These are phyloP conservation scores for Lanius ludovicianus DNA, from an alignment of 2,113 vertebrate genomes.

Conservation along the genomic window DNA sequence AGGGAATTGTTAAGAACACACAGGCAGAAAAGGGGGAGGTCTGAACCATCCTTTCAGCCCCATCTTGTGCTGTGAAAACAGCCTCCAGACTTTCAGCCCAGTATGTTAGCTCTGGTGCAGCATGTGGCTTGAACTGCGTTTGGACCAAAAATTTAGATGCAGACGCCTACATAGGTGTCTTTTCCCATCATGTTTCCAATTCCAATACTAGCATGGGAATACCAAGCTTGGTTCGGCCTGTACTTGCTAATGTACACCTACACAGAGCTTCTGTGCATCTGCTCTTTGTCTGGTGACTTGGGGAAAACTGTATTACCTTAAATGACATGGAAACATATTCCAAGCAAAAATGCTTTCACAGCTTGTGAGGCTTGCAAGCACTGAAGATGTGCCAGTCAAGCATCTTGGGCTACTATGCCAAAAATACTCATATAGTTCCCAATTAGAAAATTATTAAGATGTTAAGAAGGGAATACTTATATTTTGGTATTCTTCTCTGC, in stretches of 20 bases:
- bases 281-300: constrained; percentile 52
- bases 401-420: neutral
- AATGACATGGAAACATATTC: neutral
- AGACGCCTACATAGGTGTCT: neutral
- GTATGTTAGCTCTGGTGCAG: neutral
- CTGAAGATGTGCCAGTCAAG: neutral
- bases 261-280: constrained; percentile 40
- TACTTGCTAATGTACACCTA: constrained; percentile 65
- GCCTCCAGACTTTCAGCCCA: neutral
- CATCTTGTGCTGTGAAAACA: neutral
- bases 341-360: neutral
- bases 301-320: constrained; percentile 12
- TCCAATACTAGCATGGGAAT: constrained; percentile 2
- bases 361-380: neutral
- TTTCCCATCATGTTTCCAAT: constrained; percentile 17
- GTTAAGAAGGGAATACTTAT: neutral
- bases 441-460: neutral
- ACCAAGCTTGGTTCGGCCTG: constrained; percentile 5
- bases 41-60: neutral
- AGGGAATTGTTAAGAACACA: neutral
- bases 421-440: neutral
- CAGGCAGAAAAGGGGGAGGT: neutral
- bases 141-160: constrained; percentile 33
- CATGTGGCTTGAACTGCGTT: neutral
- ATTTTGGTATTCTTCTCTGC: neutral